Evolutionary conservation across 2,113 vertebrate species (phyloP).

Genomic region (Gymnorhina tibicen): DNA sequence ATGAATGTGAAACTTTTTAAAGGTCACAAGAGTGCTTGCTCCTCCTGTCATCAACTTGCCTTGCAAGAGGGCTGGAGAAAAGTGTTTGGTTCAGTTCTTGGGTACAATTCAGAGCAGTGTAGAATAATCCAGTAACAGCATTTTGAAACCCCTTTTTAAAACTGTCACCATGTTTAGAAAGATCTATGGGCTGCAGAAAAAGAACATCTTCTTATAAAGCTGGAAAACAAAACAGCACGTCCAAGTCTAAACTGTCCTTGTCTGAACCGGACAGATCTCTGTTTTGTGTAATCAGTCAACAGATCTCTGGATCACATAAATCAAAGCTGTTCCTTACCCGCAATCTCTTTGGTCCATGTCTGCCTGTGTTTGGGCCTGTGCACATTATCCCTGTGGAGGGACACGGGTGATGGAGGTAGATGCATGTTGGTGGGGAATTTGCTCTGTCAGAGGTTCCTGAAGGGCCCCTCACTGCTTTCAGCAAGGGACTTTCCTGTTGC

Average conservation of each 20-base stretch:
- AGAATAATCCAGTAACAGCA: background rate
- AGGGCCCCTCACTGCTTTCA: background rate
- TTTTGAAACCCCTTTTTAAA: conserved; percentile 34
- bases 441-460: background rate
- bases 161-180: conserved; percentile 46
- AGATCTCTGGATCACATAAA: background rate
- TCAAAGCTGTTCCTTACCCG: background rate
- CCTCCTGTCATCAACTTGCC: background rate
- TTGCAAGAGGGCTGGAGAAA: background rate
- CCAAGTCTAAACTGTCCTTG: conserved; percentile 24
- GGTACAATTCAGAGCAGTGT: background rate
- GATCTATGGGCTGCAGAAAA: conserved; percentile 29
- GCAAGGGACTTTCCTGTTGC: background rate
- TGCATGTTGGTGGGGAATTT: background rate
- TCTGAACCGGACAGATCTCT: conserved; percentile 6
- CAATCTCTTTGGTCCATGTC: background rate
- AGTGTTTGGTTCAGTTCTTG: background rate
- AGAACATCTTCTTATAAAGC: conserved; percentile 47
- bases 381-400: rapidly evolving
- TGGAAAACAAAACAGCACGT: background rate
- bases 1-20: background rate
- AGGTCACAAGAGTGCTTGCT: background rate
- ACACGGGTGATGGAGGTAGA: background rate
- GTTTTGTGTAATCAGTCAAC: conserved; percentile 36
- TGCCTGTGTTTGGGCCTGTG: background rate